Conservation (phyloP, 2,113 vertebrate species). For the Dromaius novaehollandiae region DNA sequence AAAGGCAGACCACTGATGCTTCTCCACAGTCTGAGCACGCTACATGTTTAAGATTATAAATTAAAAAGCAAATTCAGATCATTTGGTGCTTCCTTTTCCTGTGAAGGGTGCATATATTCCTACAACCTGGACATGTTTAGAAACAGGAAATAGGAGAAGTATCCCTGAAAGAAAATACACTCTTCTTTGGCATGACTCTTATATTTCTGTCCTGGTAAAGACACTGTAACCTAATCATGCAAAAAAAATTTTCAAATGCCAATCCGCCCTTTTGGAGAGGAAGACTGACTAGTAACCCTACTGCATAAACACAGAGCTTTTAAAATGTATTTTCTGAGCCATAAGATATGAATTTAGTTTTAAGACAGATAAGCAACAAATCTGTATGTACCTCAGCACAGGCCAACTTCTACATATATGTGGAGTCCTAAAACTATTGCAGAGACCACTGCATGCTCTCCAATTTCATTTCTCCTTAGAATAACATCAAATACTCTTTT, state of each 20-base stretch:
- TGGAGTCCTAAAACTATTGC: not conserved
- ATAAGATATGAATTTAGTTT: not conserved
- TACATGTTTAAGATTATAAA: rapidly evolving
- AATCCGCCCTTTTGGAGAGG: not conserved
- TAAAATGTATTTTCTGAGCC: not conserved
- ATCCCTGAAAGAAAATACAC: not conserved
- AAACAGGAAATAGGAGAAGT: not conserved
- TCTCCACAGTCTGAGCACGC: not conserved
- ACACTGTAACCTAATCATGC: not conserved
- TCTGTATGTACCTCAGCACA: not conserved
- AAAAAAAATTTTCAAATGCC: not conserved
- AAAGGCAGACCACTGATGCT: not conserved
- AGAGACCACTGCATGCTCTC: not conserved
- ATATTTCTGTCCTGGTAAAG: not conserved
- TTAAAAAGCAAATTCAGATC: not conserved
- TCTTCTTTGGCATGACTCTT: not conserved
- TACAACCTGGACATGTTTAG: not conserved
- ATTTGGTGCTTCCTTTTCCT: not conserved
- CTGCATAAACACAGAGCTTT: not conserved
- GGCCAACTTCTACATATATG: rapidly evolving
- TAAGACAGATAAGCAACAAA: not conserved
- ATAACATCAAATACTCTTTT: not conserved
- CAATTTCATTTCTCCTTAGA: not conserved
- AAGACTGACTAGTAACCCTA: not conserved
- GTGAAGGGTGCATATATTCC: rapidly evolving